Evolutionary conservation across 1,140 invertebrate species (phyloP).

Genomic region (Drosophila kurseongensis): DNA sequence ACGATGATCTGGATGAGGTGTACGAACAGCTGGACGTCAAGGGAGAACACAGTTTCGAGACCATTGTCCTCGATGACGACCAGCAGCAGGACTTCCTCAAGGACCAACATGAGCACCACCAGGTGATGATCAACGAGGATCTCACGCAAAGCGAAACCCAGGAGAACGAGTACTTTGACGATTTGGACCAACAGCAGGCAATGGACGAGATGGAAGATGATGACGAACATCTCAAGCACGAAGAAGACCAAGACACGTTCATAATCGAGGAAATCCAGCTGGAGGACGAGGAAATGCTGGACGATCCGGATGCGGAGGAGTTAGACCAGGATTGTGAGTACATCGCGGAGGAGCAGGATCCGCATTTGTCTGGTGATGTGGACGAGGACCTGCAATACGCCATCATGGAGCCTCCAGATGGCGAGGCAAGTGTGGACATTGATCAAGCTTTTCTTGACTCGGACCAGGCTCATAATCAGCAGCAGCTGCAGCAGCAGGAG

Average conservation of each 20-base stretch:
- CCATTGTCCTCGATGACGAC: slow-evolving; percentile 78
- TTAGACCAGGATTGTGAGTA: slow-evolving; percentile 71
- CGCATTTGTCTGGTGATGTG: slow-evolving; percentile 55
- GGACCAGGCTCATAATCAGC: slow-evolving; percentile 37
- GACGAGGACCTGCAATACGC: slow-evolving; percentile 76
- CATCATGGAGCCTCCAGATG: slow-evolving; percentile 70
- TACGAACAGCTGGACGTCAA: slow-evolving; percentile 68
- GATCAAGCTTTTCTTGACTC: slow-evolving; percentile 68
- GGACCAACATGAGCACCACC: slow-evolving; percentile 62
- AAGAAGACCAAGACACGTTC: slow-evolving; percentile 73
- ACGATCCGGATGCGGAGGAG: slow-evolving; percentile 63
- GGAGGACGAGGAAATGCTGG: slow-evolving; percentile 77
- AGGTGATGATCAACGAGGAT: slow-evolving; percentile 72
- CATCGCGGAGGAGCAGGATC: slow-evolving; percentile 68
- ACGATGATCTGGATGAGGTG: slow-evolving; percentile 67
- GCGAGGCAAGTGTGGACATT: slow-evolving; percentile 66
- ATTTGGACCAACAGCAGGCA: slow-evolving; percentile 49
- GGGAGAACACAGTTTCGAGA: slow-evolving; percentile 66
- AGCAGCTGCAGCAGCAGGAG: slow-evolving; percentile 47
- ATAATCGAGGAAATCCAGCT: slow-evolving; percentile 82
- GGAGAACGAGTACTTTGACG: slow-evolving; percentile 71
- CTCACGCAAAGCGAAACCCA: slow-evolving; percentile 70
- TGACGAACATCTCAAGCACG: slow-evolving; percentile 25
- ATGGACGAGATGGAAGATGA: slow-evolving; percentile 52
- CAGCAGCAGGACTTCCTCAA: slow-evolving; percentile 75